A percentile compares a stretch with the other conserved stretches of the same genome.
These are phyloP conservation scores for Cyprinodon diabolis DNA, from an alignment of 2,797 vertebrate species.

Conservation along the genomic window DNA sequence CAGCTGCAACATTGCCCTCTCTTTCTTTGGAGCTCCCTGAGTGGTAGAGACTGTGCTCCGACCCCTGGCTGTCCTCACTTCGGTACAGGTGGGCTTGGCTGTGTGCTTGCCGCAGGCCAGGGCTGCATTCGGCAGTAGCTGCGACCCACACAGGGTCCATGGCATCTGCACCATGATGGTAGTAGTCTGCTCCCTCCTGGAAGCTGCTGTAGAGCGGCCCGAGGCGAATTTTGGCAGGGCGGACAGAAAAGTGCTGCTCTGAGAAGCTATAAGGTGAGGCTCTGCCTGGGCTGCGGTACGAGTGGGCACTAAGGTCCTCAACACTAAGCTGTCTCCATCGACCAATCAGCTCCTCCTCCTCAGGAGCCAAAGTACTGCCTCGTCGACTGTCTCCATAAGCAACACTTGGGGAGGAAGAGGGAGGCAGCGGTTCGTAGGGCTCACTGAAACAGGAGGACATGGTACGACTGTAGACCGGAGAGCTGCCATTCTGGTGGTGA, in stretches of 20 bases:
- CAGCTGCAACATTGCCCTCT: slow-evolving; percentile 74
- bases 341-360: slow-evolving; percentile 85
- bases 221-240: slow-evolving; percentile 86
- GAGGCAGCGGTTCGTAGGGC: slow-evolving; percentile 85
- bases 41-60: slow-evolving; percentile 87
- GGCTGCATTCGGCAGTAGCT: slow-evolving; percentile 84
- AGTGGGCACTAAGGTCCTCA: slow-evolving; percentile 90
- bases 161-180: slow-evolving; percentile 74
- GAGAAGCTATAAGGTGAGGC: slow-evolving; percentile 92
- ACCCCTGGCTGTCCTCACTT: slow-evolving; percentile 86
- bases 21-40: slow-evolving; percentile 88
- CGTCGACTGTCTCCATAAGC: slow-evolving; percentile 87
- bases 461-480: slow-evolving; percentile 88
- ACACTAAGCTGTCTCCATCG: slow-evolving; percentile 92
- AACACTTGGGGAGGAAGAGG: slow-evolving; percentile 88
- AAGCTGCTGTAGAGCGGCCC: slow-evolving; percentile 95
- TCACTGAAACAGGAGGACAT: slow-evolving; percentile 92
- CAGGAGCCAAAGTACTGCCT: slow-evolving; percentile 86
- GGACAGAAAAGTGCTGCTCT: slow-evolving; percentile 90
- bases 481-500: slow-evolving; percentile 82
- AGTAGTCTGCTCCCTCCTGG: slow-evolving; percentile 91
- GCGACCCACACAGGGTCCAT: slow-evolving; percentile 66
- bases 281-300: slow-evolving; percentile 85
- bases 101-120: slow-evolving; percentile 79
- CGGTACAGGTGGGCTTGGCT: slow-evolving; percentile 84